These are phyloP conservation scores for Dissostichus mawsoni DNA, from an alignment of 2,113 vertebrate species.

Conservation along the genomic window DNA sequence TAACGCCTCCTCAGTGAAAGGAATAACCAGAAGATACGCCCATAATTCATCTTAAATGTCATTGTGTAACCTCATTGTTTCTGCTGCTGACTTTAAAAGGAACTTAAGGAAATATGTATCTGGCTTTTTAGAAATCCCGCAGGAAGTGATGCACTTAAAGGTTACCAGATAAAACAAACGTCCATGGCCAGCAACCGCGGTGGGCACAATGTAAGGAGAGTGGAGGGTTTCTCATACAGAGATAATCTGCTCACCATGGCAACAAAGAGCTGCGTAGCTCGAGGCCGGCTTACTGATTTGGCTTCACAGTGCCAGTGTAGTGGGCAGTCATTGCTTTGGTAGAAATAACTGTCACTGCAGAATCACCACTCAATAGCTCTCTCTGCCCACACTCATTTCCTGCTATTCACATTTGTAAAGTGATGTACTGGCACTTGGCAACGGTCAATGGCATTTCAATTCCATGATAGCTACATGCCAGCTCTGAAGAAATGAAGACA, in stretches of 20 bases:
- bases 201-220: slow-evolving; percentile 47
- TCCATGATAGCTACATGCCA: slow-evolving; percentile 36
- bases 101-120: not conserved
- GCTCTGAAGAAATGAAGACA: slow-evolving; percentile 57
- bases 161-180: slow-evolving; percentile 50
- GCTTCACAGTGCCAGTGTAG: slow-evolving; percentile 47
- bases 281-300: slow-evolving; percentile 62
- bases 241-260: slow-evolving; percentile 72
- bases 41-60: not conserved
- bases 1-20: no score
- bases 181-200: not conserved
- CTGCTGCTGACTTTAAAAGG: not conserved
- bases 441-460: slow-evolving; percentile 56
- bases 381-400: slow-evolving; percentile 61
- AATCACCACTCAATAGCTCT: slow-evolving; percentile 52
- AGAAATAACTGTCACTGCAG: slow-evolving; percentile 66
- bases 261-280: slow-evolving; percentile 60
- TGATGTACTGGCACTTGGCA: slow-evolving; percentile 53
- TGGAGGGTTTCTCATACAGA: slow-evolving; percentile 18
- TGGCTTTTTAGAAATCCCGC: not conserved
- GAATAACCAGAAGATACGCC: not conserved
- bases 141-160: slow-evolving; percentile 34
- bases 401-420: slow-evolving; percentile 62
- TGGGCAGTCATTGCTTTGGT: slow-evolving; percentile 62
- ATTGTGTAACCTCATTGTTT: not conserved